Evolutionary conservation across 2,113 vertebrate species (phyloP).

Genomic region (Brachypodius melanocephalos): DNA sequence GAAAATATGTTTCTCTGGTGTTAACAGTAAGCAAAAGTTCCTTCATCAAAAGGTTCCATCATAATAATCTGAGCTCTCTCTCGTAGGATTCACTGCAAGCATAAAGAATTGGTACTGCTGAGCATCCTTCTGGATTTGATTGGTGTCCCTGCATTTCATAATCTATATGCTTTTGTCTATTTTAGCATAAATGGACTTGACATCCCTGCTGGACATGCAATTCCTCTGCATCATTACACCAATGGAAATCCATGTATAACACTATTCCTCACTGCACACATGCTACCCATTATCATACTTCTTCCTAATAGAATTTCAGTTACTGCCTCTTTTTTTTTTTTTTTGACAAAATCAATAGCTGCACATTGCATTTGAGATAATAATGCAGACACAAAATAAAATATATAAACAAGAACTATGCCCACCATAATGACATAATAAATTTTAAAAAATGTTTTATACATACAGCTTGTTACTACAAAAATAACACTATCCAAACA

Average conservation of each 20-base stretch:
- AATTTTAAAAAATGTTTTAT: neutral
- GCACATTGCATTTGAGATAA: neutral
- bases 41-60: neutral
- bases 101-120: neutral
- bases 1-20: neutral
- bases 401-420: neutral
- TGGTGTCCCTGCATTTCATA: neutral
- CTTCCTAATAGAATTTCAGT: neutral
- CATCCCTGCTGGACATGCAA: neutral
- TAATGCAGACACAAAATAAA: neutral
- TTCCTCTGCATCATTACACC: constrained; percentile 3
- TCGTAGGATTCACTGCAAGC: neutral
- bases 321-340: neutral
- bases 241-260: neutral
- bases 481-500: neutral
- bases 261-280: neutral
- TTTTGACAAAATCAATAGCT: neutral
- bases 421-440: neutral
- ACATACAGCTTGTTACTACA: neutral
- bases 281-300: neutral
- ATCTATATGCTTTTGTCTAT: neutral
- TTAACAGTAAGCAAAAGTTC: neutral
- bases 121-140: neutral
- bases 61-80: neutral
- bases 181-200: neutral